These are phyloP conservation scores for Dryobates pubescens DNA, from an alignment of 2,797 vertebrate species.

Conservation along the genomic window DNA sequence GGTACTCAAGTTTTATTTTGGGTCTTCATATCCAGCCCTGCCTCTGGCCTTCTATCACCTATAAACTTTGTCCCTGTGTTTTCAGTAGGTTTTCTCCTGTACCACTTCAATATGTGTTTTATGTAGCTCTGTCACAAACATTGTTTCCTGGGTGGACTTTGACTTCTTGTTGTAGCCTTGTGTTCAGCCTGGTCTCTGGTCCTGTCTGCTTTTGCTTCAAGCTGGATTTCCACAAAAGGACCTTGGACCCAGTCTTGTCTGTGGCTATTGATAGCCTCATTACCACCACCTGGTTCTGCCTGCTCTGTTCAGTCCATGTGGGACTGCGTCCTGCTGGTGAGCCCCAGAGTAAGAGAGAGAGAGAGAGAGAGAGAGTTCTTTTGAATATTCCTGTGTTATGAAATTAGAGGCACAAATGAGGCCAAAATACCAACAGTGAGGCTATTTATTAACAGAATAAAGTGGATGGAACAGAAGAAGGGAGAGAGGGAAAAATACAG, in stretches of 20 bases:
- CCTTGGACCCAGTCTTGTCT: neutral
- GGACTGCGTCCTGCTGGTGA: neutral
- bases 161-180: neutral
- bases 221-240: neutral
- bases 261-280: neutral
- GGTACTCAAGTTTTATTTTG: neutral
- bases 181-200: neutral
- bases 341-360: too few species aligned
- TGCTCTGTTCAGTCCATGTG: neutral
- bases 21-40: neutral
- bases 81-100: neutral
- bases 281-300: neutral
- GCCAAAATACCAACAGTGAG: too few species aligned
- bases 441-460: too few species aligned
- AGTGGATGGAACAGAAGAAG: too few species aligned
- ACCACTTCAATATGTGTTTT: neutral
- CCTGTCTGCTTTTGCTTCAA: neutral
- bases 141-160: neutral
- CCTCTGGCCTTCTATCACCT: neutral
- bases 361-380: too few species aligned
- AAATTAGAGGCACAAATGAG: too few species aligned
- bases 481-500: too few species aligned
- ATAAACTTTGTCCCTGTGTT: neutral
- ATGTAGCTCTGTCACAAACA: neutral
- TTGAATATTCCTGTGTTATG: too few species aligned